These are phyloP conservation scores for Oxyruncus cristatus DNA, from an alignment of 2,113 vertebrate genomes.

Conservation along the genomic window DNA sequence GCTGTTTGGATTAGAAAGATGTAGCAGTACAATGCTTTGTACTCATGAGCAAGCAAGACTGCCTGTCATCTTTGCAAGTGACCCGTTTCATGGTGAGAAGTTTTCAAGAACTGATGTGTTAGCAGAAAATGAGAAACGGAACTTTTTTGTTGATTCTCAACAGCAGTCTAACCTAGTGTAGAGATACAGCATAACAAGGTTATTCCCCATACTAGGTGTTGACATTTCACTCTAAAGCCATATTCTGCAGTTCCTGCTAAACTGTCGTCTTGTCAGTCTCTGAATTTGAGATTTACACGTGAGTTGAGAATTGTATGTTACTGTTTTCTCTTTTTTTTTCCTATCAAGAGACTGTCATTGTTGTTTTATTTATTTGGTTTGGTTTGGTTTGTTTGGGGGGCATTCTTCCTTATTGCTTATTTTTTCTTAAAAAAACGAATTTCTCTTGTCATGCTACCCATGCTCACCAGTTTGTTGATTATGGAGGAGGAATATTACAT, in stretches of 20 bases:
- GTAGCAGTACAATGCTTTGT: not conserved
- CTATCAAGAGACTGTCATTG: not conserved
- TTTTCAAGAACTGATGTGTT: not conserved
- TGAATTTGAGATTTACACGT: not conserved
- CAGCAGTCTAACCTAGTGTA: not conserved
- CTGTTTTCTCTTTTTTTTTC: not conserved
- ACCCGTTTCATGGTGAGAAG: not conserved
- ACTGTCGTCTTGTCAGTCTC: not conserved
- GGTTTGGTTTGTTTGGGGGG: not conserved
- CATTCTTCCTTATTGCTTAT: not conserved
- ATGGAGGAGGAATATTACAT: not conserved
- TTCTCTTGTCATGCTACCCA: not conserved
- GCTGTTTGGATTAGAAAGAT: not conserved
- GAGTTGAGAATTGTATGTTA: not conserved
- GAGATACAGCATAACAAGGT: not conserved
- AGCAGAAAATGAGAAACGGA: not conserved
- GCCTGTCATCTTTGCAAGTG: not conserved
- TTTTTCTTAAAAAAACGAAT: not conserved
- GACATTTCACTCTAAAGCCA: not conserved
- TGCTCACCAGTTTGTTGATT: not conserved
- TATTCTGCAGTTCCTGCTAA: not conserved
- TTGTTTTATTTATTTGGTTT: not conserved
- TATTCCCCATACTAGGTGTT: not conserved
- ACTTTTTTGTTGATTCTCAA: not conserved
- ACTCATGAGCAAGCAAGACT: accelerated